phyloP scores from a whole-genome alignment of 2,888 invertebrate species.

The Branchinecta sandiegonensis region DNA sequence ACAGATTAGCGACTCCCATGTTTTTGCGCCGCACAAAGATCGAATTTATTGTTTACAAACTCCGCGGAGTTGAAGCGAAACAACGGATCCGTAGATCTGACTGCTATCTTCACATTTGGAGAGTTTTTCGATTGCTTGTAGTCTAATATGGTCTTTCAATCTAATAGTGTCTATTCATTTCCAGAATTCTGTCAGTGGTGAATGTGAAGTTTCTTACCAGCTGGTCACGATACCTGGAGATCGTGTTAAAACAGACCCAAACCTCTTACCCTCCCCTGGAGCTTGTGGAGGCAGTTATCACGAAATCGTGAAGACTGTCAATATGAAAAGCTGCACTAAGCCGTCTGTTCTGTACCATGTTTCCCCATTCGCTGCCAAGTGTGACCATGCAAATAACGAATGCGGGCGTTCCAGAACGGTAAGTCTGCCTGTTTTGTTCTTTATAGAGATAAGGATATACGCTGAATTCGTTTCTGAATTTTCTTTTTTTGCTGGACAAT shows the following conservation, averaged over 20 bases:
- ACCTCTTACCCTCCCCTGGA: constrained; percentile 20
- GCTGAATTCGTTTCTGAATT: too few species aligned
- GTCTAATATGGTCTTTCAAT: too few species aligned
- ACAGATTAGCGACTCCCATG: too few species aligned
- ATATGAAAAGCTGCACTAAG: constrained; percentile 35
- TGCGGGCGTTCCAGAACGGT: not conserved
- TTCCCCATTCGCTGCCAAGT: constrained; percentile 25
- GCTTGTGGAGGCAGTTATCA: constrained; percentile 26
- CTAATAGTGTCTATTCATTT: not conserved
- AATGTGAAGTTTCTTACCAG: constrained; percentile 23
- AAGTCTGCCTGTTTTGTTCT: too few species aligned
- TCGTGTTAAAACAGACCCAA: constrained; percentile 18
- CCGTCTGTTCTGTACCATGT: constrained; percentile 30
- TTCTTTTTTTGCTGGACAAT: too few species aligned
- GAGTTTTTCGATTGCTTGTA: too few species aligned
- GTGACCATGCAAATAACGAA: not conserved
- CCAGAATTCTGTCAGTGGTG: constrained; percentile 21
- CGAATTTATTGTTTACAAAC: too few species aligned
- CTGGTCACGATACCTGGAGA: constrained; percentile 21
- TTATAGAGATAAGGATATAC: too few species aligned
- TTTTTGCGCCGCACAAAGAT: too few species aligned
- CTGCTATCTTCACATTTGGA: too few species aligned
- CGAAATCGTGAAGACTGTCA: constrained; percentile 34
- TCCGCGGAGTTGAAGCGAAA: too few species aligned
- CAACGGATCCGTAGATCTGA: too few species aligned